phyloP scores from a whole-genome alignment of 2,797 vertebrate genomes.

The Xyrichtys novacula region DNA sequence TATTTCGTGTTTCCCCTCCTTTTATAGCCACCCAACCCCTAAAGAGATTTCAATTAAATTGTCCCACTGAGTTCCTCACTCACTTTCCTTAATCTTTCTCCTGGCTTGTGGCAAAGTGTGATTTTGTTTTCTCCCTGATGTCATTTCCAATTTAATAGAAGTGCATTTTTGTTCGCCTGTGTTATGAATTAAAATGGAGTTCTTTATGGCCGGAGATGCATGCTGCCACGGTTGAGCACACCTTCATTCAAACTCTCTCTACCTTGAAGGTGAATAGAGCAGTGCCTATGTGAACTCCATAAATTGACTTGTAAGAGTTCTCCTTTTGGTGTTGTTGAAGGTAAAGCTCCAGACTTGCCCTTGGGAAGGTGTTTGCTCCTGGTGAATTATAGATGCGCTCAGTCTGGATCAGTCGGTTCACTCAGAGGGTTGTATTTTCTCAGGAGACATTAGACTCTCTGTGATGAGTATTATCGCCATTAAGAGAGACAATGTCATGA shows the following conservation, averaged over 20 bases:
- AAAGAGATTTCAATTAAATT: slow-evolving; percentile 77
- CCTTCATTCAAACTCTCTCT: slow-evolving; percentile 76
- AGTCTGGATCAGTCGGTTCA: slow-evolving; percentile 52
- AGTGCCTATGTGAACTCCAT: slow-evolving; percentile 70
- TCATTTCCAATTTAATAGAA: slow-evolving; percentile 82
- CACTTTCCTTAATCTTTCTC: slow-evolving; percentile 72
- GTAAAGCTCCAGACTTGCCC: slow-evolving; percentile 62
- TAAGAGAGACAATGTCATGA: slow-evolving; percentile 52
- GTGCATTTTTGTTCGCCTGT: slow-evolving; percentile 72
- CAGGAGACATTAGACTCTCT: slow-evolving; percentile 46
- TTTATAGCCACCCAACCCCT: slow-evolving; percentile 46
- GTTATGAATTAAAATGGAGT: slow-evolving; percentile 80
- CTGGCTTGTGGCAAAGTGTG: slow-evolving; percentile 72
- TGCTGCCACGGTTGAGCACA: slow-evolving; percentile 71
- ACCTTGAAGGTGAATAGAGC: slow-evolving; percentile 80
- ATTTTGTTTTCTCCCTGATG: slow-evolving; percentile 68
- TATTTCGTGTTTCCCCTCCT: slow-evolving; percentile 28
- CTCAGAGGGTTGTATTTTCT: slow-evolving; percentile 60
- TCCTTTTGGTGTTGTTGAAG: slow-evolving; percentile 67
- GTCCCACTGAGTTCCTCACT: slow-evolving; percentile 71
- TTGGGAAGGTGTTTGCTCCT: slow-evolving; percentile 62
- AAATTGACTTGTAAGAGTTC: slow-evolving; percentile 75
- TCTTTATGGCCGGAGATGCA: slow-evolving; percentile 69
- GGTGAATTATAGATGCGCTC: slow-evolving; percentile 69
- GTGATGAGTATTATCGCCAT: slow-evolving; percentile 60